phyloP scores from a whole-genome alignment of 2,888 invertebrate genomes.

The Plagiodera versicolora region DNA sequence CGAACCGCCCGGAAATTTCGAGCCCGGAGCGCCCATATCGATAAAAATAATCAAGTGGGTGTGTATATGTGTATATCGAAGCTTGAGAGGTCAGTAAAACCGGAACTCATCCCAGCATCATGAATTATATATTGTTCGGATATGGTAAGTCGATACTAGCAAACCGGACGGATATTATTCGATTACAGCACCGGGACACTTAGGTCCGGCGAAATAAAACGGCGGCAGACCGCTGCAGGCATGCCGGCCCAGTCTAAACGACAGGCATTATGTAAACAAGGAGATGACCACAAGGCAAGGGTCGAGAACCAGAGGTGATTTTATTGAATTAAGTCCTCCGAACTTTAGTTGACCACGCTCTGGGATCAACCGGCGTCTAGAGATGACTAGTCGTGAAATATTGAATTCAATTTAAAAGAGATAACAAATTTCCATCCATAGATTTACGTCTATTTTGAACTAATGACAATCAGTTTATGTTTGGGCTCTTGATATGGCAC shows the following conservation, averaged over 20 bases:
- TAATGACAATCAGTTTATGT: no score
- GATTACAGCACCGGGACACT: constrained; percentile 27
- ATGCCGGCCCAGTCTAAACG: constrained; percentile 40
- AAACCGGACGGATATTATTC: constrained; percentile 48
- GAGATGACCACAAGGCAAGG: constrained; percentile 45
- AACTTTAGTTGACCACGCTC: constrained; percentile 23
- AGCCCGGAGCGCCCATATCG: no score
- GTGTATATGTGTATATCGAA: neutral
- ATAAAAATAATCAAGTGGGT: no score
- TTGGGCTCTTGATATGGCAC: no score
- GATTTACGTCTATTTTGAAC: no score
- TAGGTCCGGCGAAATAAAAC: constrained; percentile 30
- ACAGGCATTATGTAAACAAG: constrained; percentile 54
- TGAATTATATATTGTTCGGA: constrained; percentile 16
- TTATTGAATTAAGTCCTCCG: constrained; percentile 48
- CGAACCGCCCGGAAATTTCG: no score
- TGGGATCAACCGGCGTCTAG: neutral
- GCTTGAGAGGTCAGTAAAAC: constrained; percentile 13
- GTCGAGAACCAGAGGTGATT: constrained; percentile 36
- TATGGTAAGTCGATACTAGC: constrained; percentile 23
- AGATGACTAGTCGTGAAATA: no score
- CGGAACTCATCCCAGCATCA: constrained; percentile 13
- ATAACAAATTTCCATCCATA: no score
- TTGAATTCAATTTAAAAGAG: no score
- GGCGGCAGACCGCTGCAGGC: constrained; percentile 49